These are phyloP conservation scores for Crocodylus rhombifer DNA, from an alignment of 2,797 vertebrate genomes.

Conservation along the genomic window DNA sequence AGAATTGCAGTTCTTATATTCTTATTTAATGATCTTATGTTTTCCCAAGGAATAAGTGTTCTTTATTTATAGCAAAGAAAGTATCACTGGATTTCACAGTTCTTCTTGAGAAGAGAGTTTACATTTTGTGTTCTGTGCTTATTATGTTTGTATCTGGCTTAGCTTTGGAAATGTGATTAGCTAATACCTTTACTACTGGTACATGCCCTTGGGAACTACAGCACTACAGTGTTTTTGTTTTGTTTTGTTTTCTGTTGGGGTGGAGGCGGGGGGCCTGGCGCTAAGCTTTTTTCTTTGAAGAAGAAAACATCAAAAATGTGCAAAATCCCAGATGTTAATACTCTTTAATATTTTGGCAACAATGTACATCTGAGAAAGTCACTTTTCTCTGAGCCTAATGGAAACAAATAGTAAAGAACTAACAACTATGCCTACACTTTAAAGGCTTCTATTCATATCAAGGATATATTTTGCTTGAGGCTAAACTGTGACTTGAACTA, in stretches of 20 bases:
- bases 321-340: background rate
- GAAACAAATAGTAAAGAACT: background rate
- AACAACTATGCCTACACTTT: background rate
- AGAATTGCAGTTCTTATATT: no score
- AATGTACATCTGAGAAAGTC: background rate
- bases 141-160: background rate
- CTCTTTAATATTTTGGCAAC: background rate
- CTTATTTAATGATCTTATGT: background rate
- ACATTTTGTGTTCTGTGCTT: background rate
- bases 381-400: background rate
- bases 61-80: background rate
- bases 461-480: background rate
- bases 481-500: background rate
- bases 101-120: background rate
- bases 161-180: background rate
- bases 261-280: no score
- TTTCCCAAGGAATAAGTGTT: background rate
- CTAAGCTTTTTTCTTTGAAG: background rate
- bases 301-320: background rate
- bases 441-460: background rate
- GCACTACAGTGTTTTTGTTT: background rate
- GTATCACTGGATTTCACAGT: background rate
- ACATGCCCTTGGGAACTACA: background rate
- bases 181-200: background rate
- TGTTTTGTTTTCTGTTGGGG: background rate